These are phyloP conservation scores for Pachyrhynchus sulphureomaculatus DNA, from an alignment of 1,140 invertebrate genomes.

Conservation along the genomic window DNA sequence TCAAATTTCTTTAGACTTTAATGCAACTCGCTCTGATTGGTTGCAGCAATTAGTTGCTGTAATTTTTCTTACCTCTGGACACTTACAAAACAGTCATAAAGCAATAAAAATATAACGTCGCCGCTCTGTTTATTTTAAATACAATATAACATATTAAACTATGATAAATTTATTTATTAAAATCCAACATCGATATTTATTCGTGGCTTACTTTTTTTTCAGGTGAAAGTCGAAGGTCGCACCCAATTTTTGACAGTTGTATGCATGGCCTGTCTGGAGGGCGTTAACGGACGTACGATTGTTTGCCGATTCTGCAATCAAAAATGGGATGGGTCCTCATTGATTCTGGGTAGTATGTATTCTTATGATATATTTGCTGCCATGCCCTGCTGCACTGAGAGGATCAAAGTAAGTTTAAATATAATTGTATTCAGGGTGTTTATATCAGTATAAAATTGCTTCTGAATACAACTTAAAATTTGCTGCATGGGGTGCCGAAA, in stretches of 20 bases:
- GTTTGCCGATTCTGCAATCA: constrained; percentile 79
- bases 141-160: no score
- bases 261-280: constrained; percentile 89
- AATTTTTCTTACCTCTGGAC: no score
- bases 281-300: constrained; percentile 71
- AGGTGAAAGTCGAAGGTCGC: constrained; percentile 86
- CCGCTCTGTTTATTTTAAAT: no score
- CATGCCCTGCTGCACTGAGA: constrained; percentile 90
- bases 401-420: constrained; percentile 74
- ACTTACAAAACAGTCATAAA: no score
- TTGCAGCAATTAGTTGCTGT: no score
- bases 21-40: no score
- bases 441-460: no score
- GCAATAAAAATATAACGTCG: no score
- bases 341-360: constrained; percentile 96
- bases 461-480: no score
- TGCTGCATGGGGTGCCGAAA: no score
- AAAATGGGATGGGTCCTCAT: constrained; percentile 88
- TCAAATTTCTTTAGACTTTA: no score
- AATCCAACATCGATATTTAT: background rate
- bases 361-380: constrained; percentile 97
- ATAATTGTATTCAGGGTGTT: no score
- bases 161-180: background rate
- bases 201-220: constrained; percentile 42
- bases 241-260: constrained; percentile 90